Evolutionary conservation across 2,888 invertebrate species (phyloP).

Genomic region (Drosophila trichaetosa): DNA sequence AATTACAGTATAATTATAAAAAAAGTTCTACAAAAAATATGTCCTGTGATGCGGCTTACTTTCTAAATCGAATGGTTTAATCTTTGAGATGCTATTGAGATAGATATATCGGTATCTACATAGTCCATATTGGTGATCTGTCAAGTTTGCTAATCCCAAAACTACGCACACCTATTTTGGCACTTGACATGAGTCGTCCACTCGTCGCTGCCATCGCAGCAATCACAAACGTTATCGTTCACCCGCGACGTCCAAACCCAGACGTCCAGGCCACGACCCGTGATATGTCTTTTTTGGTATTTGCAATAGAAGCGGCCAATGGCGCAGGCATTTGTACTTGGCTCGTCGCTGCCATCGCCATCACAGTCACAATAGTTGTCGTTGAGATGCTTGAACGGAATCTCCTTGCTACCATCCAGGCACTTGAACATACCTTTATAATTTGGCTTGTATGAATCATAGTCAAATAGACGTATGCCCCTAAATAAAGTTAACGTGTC

Average conservation of each 20-base stretch:
- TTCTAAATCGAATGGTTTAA: conserved; percentile 29
- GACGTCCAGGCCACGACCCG: conserved; percentile 83
- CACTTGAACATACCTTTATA: conserved; percentile 85
- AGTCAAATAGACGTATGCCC: conserved; percentile 85
- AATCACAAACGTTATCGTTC: conserved; percentile 97
- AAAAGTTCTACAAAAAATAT: conserved; percentile 67
- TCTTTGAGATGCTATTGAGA: conserved; percentile 63
- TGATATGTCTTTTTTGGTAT: conserved; percentile 84
- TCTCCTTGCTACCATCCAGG: conserved; percentile 84
- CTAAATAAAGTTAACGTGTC: conserved; percentile 54
- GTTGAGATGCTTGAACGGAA: conserved; percentile 88
- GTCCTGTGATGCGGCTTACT: conserved; percentile 67
- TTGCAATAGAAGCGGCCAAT: conserved; percentile 93
- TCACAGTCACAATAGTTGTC: conserved; percentile 95
- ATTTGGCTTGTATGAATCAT: conserved; percentile 85
- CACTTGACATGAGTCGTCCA: conserved; percentile 85
- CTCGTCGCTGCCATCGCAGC: conserved; percentile 96
- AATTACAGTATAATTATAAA: conserved; percentile 64
- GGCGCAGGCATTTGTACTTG: conserved; percentile 95
- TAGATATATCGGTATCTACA: conserved; percentile 19
- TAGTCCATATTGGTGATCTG: conserved; percentile 17
- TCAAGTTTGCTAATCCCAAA: conserved; percentile 13
- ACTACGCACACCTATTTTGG: conserved; percentile 78
- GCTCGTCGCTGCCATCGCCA: conserved; percentile 90
- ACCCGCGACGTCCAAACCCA: conserved; percentile 86